Evolutionary conservation across 2,888 invertebrate species (phyloP).

Genomic region (Gasteruption jaculator): DNA sequence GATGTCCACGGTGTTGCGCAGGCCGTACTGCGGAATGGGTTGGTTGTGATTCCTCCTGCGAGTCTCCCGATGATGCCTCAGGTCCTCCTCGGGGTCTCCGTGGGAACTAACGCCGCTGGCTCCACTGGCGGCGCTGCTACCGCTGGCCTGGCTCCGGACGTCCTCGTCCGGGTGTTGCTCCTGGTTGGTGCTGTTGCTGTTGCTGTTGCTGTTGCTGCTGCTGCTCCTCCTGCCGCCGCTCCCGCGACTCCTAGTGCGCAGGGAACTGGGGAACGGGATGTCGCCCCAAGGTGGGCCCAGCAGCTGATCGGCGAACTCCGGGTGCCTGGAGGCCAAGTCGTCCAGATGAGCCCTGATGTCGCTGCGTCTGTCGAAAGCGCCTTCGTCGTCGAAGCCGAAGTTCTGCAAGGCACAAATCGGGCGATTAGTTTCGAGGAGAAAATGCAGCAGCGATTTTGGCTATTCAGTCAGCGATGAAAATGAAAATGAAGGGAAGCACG

Average conservation of each 20-base stretch:
- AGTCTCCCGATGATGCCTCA: conserved; percentile 16
- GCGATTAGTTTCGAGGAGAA: no score
- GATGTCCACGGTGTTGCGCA: conserved; percentile 76
- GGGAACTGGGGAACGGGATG: conserved; percentile 36
- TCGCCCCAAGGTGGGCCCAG: conserved; percentile 48
- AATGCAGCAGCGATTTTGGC: no score
- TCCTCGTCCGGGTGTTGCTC: conserved; percentile 45
- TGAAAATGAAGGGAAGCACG: conserved; percentile 16
- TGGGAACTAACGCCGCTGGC: conserved; percentile 43
- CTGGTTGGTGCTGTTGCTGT: conserved; percentile 28
- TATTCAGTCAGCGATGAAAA: no score
- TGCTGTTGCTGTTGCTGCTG: conserved; percentile 26
- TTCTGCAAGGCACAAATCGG: no score
- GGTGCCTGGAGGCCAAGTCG: conserved; percentile 68
- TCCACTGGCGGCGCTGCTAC: conserved; percentile 42
- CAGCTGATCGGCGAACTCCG: conserved; percentile 70
- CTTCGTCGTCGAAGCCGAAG: conserved; percentile 64
- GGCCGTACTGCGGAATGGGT: conserved; percentile 63
- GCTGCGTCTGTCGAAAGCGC: conserved; percentile 54
- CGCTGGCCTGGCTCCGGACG: conserved; percentile 44
- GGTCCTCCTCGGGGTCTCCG: conserved; percentile 33
- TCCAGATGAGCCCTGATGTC: conserved; percentile 58
- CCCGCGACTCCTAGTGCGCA: conserved; percentile 35
- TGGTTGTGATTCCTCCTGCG: no score
- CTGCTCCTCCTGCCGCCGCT: conserved; percentile 30